Percentiles rank a stretch among this genome's conserved stretches.
These are phyloP conservation scores for Phainopepla nitens DNA, from an alignment of 2,113 vertebrate genomes.

Conservation along the genomic window DNA sequence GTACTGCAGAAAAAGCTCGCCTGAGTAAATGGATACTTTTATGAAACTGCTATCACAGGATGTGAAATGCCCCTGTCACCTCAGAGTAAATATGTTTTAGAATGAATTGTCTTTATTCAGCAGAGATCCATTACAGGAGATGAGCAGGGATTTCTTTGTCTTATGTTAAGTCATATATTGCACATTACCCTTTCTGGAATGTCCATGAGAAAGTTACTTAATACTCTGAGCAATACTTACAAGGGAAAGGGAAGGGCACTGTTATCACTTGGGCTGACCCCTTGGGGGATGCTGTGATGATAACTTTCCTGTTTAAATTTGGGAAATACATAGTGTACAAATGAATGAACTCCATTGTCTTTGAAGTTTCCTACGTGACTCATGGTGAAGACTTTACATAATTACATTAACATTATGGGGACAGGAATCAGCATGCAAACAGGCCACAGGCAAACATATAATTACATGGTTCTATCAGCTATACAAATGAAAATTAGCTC, in stretches of 20 bases:
- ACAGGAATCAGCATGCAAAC: slow-evolving; percentile 42
- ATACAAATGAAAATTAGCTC: slow-evolving; percentile 38
- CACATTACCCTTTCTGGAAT: background rate
- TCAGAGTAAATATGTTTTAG: background rate
- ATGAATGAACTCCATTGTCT: slow-evolving; percentile 50
- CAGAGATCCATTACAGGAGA: background rate
- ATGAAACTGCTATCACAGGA: background rate
- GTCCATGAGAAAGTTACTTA: slow-evolving; percentile 16
- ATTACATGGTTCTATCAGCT: slow-evolving; percentile 32
- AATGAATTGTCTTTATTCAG: background rate
- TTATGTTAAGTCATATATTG: background rate
- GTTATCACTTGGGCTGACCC: slow-evolving; percentile 1
- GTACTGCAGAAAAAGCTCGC: background rate
- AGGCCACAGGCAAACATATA: slow-evolving; percentile 32
- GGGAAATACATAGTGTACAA: background rate
- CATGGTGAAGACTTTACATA: slow-evolving; percentile 28
- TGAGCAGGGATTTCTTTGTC: background rate
- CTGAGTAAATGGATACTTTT: background rate
- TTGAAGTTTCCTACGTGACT: slow-evolving; percentile 57
- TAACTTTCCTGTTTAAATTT: slow-evolving; percentile 46
- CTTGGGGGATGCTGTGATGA: slow-evolving; percentile 3
- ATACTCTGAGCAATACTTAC: background rate
- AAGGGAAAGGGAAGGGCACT: background rate
- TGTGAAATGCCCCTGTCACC: background rate
- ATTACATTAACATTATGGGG: slow-evolving; percentile 27